These are phyloP conservation scores for Bhutanitis thaidina DNA, from an alignment of 2,888 invertebrate genomes.

Conservation along the genomic window DNA sequence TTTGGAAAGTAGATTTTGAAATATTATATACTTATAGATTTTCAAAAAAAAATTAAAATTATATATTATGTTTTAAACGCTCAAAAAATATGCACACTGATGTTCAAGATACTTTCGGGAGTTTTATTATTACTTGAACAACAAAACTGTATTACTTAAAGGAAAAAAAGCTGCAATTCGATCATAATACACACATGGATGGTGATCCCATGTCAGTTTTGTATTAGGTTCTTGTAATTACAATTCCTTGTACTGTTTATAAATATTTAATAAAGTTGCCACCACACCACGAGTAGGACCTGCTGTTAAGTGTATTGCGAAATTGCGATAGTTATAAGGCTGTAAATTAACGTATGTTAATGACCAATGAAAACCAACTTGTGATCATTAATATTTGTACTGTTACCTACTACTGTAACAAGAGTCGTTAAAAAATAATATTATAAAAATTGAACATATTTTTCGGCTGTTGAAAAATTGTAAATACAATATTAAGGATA, in stretches of 20 bases:
- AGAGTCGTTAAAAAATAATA: constrained; percentile 80
- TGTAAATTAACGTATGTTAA: constrained; percentile 79
- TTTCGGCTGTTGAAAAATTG: constrained; percentile 81
- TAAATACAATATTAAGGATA: constrained; percentile 80
- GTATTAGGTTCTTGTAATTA: background rate
- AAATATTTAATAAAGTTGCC: constrained; percentile 58
- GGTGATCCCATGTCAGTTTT: background rate
- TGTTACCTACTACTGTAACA: constrained; percentile 81
- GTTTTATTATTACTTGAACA: background rate
- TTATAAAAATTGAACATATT: constrained; percentile 79
- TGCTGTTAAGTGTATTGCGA: constrained; percentile 72
- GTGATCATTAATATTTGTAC: constrained; percentile 82
- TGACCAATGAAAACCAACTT: constrained; percentile 82
- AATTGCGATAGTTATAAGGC: constrained; percentile 70
- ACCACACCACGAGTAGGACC: too few species aligned
- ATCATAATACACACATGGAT: too few species aligned
- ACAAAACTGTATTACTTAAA: too few species aligned
- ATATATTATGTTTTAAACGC: constrained; percentile 62
- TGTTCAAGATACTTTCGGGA: constrained; percentile 1
- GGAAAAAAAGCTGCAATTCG: too few species aligned
- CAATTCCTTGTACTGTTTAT: constrained; percentile 32
- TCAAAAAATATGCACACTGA: constrained; percentile 54
- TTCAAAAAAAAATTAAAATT: constrained; percentile 71
- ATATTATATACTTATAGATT: constrained; percentile 65
- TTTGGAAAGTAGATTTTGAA: constrained; percentile 79